Evolutionary conservation across 2,113 vertebrate species (phyloP), one percentile per base, ranked within the genome.

Genomic region (Orycteropus afer): DNA sequence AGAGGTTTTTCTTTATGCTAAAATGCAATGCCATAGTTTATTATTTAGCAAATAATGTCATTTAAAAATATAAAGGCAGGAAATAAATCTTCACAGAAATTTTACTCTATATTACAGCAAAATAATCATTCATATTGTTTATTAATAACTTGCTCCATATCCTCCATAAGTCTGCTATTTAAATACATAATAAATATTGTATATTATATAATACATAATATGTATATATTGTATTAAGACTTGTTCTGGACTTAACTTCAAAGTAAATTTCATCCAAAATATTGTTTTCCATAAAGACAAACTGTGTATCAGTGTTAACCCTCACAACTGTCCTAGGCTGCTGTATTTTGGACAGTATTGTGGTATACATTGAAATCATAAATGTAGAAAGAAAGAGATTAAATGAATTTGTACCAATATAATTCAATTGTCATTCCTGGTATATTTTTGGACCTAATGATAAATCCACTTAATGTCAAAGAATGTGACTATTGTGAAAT

Each of bases 21-120:
- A 57, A 87, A 93, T 69, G n/a, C n/a, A n/a, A n/a, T n/a, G n/a
- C n/a, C n/a, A n/a, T n/a, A n/a, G n/a, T n/a, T n/a, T n/a, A n/a
- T n/a, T n/a, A n/a, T n/a, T n/a, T n/a, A n/a, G n/a, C n/a, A 55
- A 59, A 42, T 83, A 47, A 42, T 53, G 1, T 88, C 69, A 83
- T 96, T 85, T 63, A 95, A 97, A 96, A 49, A 5, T 42, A 65
- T 63, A 81, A 90, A 81, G 0, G 8, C 53, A 90, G 27, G 0
- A 20, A 89, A 67, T 82, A 49, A 34, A 67, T 55, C 49, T 63
- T 91, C 23, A 74, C 80, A 78, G 4, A 3, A 1, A 2, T 93
- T 90, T 91, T 4, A 84, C 7, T 97, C 25, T 40, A 10, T 82
- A 65, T 95, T 89, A 73, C 29, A 90, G 0, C 15, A 88, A 63